phyloP scores from a whole-genome alignment of 1,140 invertebrate species.

The Eumaeus atala region DNA sequence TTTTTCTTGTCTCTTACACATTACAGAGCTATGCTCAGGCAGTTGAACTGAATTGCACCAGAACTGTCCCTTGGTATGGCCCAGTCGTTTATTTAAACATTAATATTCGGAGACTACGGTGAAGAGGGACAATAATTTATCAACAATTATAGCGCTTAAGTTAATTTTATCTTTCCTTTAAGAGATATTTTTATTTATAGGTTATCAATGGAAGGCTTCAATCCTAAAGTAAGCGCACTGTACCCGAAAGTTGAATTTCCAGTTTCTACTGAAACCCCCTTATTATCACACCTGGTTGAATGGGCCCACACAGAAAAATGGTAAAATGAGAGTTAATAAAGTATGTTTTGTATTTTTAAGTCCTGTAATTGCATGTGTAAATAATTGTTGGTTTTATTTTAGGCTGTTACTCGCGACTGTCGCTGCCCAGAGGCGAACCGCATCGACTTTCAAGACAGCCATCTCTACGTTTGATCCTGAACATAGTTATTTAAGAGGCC shows the following conservation, averaged over 20 bases:
- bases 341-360: background rate
- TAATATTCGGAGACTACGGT: too few species aligned
- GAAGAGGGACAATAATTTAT: too few species aligned
- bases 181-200: constrained; percentile 43
- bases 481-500: constrained; percentile 38
- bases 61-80: too few species aligned
- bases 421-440: constrained; percentile 22
- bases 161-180: too few species aligned
- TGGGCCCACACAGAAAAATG: constrained; percentile 81
- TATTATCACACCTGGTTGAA: constrained; percentile 79
- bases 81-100: too few species aligned
- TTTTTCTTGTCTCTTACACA: too few species aligned
- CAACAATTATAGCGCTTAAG: too few species aligned
- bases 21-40: too few species aligned
- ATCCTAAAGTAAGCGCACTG: constrained; percentile 76
- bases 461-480: constrained; percentile 38
- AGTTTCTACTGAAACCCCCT: constrained; percentile 82
- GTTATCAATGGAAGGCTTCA: constrained; percentile 79
- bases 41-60: too few species aligned
- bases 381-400: constrained; percentile 15
- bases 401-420: constrained; percentile 31
- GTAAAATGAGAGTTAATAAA: constrained; percentile 17
- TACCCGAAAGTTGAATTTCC: constrained; percentile 81
- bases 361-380: background rate
- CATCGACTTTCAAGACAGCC: constrained; percentile 28